These are phyloP conservation scores for Agrochola litura DNA, from an alignment of 2,888 invertebrate species.

Conservation along the genomic window DNA sequence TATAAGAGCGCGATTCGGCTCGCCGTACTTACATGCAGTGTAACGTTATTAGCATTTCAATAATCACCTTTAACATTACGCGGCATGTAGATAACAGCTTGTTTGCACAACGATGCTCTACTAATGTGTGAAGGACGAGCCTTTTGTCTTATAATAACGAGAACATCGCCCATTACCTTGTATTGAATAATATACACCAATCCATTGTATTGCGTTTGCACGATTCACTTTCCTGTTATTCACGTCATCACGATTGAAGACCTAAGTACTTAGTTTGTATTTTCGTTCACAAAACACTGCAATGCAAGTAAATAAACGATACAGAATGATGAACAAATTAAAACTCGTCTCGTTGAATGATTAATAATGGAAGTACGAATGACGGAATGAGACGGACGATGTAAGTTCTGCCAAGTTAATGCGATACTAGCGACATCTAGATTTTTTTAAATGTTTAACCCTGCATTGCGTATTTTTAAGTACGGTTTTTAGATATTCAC, in stretches of 20 bases:
- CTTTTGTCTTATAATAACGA: conserved; percentile 84
- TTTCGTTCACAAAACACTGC: conserved; percentile 55
- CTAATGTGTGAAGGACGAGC: conserved; percentile 89
- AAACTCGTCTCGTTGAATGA: conserved; percentile 38
- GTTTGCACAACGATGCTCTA: conserved; percentile 87
- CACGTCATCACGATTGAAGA: conserved; percentile 58
- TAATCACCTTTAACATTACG: conserved; percentile 87
- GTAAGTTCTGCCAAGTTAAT: conserved; percentile 65
- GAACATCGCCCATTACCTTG: conserved; percentile 87
- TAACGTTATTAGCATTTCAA: conserved; percentile 83
- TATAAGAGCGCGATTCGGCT: conserved; percentile 70
- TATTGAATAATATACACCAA: conserved; percentile 72
- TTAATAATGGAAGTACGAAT: conserved; percentile 34
- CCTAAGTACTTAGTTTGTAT: conserved; percentile 33
- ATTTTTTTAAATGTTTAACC: background rate
- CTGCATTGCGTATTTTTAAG: background rate
- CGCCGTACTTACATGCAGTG: conserved; percentile 86
- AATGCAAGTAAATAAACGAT: conserved; percentile 52
- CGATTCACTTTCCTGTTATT: conserved; percentile 63
- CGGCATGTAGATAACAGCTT: conserved; percentile 85
- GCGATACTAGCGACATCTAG: conserved; percentile 63
- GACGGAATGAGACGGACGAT: conserved; percentile 36
- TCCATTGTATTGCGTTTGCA: conserved; percentile 72
- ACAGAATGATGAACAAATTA: conserved; percentile 56
- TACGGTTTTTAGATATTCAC: background rate